These are phyloP conservation scores for Tympanuchus pallidicinctus DNA, from an alignment of 2,113 vertebrate genomes.

Conservation along the genomic window DNA sequence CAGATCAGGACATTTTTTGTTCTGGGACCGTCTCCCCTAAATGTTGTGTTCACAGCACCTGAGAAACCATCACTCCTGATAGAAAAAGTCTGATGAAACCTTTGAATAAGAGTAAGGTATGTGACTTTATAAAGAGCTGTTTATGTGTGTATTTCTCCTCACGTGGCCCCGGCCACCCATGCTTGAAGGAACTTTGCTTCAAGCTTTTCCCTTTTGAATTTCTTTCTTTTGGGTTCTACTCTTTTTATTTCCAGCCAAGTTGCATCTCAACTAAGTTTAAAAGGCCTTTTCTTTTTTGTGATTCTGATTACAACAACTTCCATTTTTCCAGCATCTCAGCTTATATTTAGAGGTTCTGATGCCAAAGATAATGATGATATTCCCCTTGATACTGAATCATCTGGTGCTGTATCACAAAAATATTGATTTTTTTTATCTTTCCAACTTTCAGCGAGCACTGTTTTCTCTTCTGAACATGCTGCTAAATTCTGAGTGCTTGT, in stretches of 20 bases:
- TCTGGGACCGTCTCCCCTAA: not conserved
- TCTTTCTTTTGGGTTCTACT: not conserved
- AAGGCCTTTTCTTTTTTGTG: not conserved
- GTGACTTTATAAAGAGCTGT: not conserved
- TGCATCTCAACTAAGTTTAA: not conserved
- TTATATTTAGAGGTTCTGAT: not conserved
- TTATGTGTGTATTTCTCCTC: slow-evolving; percentile 27
- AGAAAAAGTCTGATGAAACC: not conserved
- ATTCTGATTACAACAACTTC: not conserved
- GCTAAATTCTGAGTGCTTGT: not conserved
- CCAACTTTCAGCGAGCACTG: not conserved
- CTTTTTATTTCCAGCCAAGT: slow-evolving; percentile 27
- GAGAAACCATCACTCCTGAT: not conserved
- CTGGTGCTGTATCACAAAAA: not conserved
- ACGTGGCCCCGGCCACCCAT: not conserved
- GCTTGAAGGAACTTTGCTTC: slow-evolving; percentile 3
- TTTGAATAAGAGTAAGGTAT: not conserved
- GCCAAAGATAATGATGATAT: not conserved
- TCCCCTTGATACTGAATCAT: slow-evolving; percentile 2
- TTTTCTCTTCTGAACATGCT: not conserved
- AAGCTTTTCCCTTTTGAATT: not conserved
- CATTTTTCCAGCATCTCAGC: not conserved
- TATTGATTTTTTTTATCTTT: not conserved
- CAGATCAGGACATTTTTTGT: not conserved
- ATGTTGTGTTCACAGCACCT: not conserved